These are phyloP conservation scores for Salvelinus fontinalis DNA, from an alignment of 2,113 vertebrate genomes.

Conservation along the genomic window DNA sequence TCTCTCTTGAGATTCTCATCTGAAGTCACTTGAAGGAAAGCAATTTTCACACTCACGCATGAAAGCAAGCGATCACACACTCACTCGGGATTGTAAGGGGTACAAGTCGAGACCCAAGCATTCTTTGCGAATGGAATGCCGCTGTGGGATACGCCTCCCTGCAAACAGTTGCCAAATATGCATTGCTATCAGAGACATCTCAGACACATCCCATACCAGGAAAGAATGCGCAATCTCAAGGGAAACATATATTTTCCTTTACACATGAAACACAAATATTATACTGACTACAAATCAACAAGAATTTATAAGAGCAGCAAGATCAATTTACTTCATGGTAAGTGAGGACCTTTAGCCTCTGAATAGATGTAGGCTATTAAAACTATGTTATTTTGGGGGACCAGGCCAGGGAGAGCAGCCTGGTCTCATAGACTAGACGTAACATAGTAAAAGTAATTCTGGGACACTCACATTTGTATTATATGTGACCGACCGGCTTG, in stretches of 20 bases:
- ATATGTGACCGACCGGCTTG: no score
- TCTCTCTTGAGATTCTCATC: not conserved
- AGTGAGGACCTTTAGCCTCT: no score
- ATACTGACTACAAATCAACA: no score
- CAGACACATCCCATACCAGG: not conserved
- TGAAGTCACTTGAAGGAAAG: not conserved
- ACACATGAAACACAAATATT: no score
- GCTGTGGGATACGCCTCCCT: not conserved
- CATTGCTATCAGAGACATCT: constrained; percentile 38
- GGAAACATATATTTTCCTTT: no score
- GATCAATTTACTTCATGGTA: no score
- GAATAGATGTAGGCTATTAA: not conserved
- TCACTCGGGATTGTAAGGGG: no score
- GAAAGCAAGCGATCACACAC: not conserved
- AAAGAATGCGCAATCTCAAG: not conserved
- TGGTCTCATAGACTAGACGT: no score
- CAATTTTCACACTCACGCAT: not conserved
- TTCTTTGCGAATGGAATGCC: not conserved
- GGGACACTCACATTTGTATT: no score
- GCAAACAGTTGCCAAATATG: constrained; percentile 28
- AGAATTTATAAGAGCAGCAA: no score
- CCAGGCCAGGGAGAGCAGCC: no score
- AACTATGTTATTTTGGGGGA: not conserved
- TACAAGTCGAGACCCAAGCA: not conserved
- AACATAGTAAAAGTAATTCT: no score